Evolutionary conservation across 2,888 invertebrate species (phyloP).

Genomic region (Torymus texanus): DNA sequence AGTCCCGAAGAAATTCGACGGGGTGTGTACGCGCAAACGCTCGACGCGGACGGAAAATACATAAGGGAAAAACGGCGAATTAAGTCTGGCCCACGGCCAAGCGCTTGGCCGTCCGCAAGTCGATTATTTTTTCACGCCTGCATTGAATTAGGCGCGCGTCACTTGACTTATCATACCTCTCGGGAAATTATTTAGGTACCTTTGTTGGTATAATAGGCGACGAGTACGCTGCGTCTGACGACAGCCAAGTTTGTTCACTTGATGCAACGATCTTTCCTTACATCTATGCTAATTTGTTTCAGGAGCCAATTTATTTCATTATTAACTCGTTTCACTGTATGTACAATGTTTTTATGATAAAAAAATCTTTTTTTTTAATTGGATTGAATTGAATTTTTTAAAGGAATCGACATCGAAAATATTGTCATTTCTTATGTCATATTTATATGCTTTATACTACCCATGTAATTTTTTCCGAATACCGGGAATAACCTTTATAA

Average conservation of each 20-base stretch:
- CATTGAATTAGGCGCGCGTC: slow-evolving; percentile 31
- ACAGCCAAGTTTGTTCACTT: slow-evolving; percentile 7
- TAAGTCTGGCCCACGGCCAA: slow-evolving; percentile 49
- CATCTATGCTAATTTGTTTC: too few species aligned
- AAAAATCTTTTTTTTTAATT: too few species aligned
- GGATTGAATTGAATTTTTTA: too few species aligned
- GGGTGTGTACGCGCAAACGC: too few species aligned
- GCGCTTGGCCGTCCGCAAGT: slow-evolving; percentile 33
- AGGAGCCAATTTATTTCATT: too few species aligned
- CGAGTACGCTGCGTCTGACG: not conserved
- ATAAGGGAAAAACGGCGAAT: slow-evolving; percentile 47
- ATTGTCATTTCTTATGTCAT: too few species aligned
- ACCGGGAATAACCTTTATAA: too few species aligned
- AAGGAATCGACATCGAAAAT: too few species aligned
- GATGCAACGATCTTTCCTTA: not conserved
- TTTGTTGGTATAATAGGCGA: not conserved
- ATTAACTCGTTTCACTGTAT: too few species aligned
- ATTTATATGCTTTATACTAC: too few species aligned
- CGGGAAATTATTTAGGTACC: slow-evolving; percentile 24
- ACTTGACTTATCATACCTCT: slow-evolving; percentile 31
- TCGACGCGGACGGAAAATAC: slow-evolving; percentile 28
- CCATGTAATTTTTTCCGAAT: too few species aligned
- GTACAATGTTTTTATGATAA: too few species aligned
- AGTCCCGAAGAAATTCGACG: slow-evolving; percentile 40
- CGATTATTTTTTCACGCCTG: slow-evolving; percentile 51